Base-by-base conservation (phyloP, 2,888 invertebrate species). In the Synergus japonicus region DNA sequence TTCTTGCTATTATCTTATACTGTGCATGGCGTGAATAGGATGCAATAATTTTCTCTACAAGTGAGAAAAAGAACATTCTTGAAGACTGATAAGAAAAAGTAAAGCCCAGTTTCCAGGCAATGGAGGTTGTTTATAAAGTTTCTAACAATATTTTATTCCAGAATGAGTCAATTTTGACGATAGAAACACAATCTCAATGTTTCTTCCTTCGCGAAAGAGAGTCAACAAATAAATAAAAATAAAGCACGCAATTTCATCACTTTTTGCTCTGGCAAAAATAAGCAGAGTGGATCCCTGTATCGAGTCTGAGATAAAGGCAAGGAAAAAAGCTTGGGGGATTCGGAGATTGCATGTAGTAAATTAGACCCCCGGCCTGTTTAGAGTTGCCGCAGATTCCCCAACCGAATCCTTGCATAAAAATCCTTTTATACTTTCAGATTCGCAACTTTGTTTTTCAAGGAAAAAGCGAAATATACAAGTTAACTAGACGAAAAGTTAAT, bases 211-310 rank as follows among this genome's bases (percentile, higher is more conserved):
- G 22, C 2, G 9, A 65, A 15, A 65, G 15, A 22, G 46, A 67
- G 43, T 44, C 43, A 44, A 43, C 43, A 41, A 66, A 22, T 67
- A 67, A 44, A 66, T 41, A 66, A 12, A 46, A 66, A 22, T 22
- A 22, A 67, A 43, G 44, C 44, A 67, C 67, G 67, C 44, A 67
- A 67, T 67, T 67, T 67, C 67, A 67, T 46, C 44, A 44, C 44
- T 43, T 44, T 67, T 67, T 63, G 29, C 29, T 12, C 44, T 67
- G 44, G 67, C 67, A 44, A 44, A 67, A 67, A 67, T 44, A 67
- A 43, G 67, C 44, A 67, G 43, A 66, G 22, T 67, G 44, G 44
- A 67, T 44, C 44, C 67, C 18, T 43, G 44, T 67, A 67, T 43
- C 18, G 67, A 9, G 67, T 67, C 44, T 44, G 44, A 46, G 44